Conservation (phyloP, 53 echinoderm and acorn worm species). For the Antedon mediterranea region DNA sequence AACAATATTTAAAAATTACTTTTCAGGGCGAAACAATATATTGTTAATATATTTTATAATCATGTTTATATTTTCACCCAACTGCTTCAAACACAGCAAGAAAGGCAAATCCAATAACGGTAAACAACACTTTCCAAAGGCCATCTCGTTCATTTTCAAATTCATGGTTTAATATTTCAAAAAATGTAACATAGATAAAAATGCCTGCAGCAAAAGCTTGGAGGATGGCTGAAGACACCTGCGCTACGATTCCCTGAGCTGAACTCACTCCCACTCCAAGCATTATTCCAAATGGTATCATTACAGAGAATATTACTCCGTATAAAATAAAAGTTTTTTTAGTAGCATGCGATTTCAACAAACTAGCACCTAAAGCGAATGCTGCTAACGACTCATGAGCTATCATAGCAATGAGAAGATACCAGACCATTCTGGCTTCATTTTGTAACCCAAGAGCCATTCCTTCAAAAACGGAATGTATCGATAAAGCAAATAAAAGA, state of each 20-base stretch:
- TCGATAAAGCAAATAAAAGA: slow-evolving; percentile 71
- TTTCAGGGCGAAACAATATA: too few species aligned
- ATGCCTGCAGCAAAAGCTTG: slow-evolving; percentile 88
- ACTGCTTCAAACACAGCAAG: slow-evolving; percentile 64
- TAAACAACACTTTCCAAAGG: slow-evolving; percentile 42
- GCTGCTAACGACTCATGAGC: slow-evolving; percentile 86
- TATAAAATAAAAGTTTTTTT: slow-evolving; percentile 31
- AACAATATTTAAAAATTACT: too few species aligned
- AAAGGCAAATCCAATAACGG: slow-evolving; percentile 38
- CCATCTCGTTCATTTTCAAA: slow-evolving; percentile 54
- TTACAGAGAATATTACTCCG: slow-evolving; percentile 49
- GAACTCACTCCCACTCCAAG: slow-evolving; percentile 64
- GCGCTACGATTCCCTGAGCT: slow-evolving; percentile 26
- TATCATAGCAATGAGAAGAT: slow-evolving; percentile 77
- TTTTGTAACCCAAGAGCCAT: slow-evolving; percentile 90
- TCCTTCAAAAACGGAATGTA: slow-evolving; percentile 88
- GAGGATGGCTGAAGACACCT: slow-evolving; percentile 63
- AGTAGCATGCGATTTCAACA: slow-evolving; percentile 41
- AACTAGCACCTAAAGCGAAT: slow-evolving; percentile 75
- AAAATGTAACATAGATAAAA: slow-evolving; percentile 94
- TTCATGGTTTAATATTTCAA: slow-evolving; percentile 88
- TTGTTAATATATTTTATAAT: too few species aligned
- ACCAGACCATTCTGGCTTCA: slow-evolving; percentile 40
- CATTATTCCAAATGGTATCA: slow-evolving; percentile 72
- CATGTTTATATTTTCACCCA: too few species aligned